Conservation (phyloP, 1,140 invertebrate species). For the Orussus abietinus region DNA sequence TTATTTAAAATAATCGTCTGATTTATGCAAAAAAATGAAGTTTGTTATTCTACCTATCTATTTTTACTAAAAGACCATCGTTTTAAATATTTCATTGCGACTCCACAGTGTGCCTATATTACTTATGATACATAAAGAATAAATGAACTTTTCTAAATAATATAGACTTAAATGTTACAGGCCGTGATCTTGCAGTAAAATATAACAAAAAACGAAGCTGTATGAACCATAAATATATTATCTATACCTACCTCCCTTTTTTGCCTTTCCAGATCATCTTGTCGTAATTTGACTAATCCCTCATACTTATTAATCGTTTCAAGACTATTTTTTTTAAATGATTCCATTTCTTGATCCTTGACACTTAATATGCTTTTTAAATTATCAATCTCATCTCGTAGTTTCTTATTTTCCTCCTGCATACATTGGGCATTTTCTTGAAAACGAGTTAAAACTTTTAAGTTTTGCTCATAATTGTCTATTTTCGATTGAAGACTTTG, state of each 20-base stretch:
- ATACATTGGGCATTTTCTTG: conserved; percentile 2
- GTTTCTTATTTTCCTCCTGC: conserved; percentile 4
- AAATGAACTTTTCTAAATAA: background rate
- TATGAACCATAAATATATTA: conserved; percentile 4
- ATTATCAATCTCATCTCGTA: background rate
- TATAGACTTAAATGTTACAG: too few relatives aligned
- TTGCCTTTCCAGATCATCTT: conserved; percentile 29
- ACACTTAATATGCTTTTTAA: conserved; percentile 2
- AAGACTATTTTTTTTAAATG: conserved; percentile 36
- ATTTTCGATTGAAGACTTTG: conserved; percentile 6
- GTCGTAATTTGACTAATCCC: conserved; percentile 26
- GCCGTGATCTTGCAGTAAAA: background rate
- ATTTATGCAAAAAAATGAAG: background rate
- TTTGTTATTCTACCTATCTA: too few relatives aligned
- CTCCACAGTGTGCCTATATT: background rate
- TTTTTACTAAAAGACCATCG: too few relatives aligned
- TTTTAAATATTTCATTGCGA: too few relatives aligned
- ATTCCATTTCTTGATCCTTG: conserved; percentile 34
- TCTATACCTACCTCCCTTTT: conserved; percentile 26
- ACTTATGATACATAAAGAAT: background rate
- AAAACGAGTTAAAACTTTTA: background rate
- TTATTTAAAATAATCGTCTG: background rate
- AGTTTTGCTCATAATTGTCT: background rate
- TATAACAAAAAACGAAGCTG: background rate
- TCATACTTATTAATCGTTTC: conserved; percentile 35